These are phyloP conservation scores for Megaceryle alcyon DNA, from an alignment of 2,797 vertebrate species.

Conservation along the genomic window DNA sequence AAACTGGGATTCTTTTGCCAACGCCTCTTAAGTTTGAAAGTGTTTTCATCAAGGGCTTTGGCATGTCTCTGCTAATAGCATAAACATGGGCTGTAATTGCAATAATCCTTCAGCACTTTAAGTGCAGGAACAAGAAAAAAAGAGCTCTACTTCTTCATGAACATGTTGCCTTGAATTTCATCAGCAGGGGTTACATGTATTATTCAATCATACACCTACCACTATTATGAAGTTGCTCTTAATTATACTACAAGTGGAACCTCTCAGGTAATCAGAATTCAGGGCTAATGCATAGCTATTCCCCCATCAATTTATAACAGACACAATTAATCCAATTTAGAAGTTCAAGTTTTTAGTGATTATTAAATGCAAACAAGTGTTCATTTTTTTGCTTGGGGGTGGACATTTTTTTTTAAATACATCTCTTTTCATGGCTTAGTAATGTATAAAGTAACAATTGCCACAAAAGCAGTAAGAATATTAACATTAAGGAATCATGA, in stretches of 20 bases:
- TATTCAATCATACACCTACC: conserved; percentile 66
- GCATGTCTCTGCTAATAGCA: conserved; percentile 1
- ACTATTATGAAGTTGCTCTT: conserved; percentile 67
- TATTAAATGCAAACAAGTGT: conserved; percentile 65
- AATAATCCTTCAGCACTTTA: conserved; percentile 41
- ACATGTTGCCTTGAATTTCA: conserved; percentile 53
- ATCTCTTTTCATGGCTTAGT: background rate
- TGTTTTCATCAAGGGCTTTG: conserved; percentile 4
- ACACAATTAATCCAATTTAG: conserved; percentile 75
- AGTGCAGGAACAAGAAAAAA: background rate
- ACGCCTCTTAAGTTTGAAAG: background rate
- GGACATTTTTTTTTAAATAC: background rate
- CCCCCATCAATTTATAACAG: conserved; percentile 72
- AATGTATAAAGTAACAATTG: conserved; percentile 4
- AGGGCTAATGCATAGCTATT: conserved; percentile 72
- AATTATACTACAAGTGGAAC: conserved; percentile 75
- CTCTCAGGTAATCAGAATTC: conserved; percentile 77
- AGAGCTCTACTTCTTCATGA: background rate
- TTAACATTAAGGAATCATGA: background rate
- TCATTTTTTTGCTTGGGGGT: conserved; percentile 25
- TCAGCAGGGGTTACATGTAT: conserved; percentile 63
- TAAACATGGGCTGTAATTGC: conserved; percentile 45
- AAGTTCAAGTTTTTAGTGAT: conserved; percentile 65
- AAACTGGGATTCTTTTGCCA: background rate
- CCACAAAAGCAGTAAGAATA: background rate